Conservation (phyloP, 1,140 invertebrate species). For the Cydia fagiglandana region DNA sequence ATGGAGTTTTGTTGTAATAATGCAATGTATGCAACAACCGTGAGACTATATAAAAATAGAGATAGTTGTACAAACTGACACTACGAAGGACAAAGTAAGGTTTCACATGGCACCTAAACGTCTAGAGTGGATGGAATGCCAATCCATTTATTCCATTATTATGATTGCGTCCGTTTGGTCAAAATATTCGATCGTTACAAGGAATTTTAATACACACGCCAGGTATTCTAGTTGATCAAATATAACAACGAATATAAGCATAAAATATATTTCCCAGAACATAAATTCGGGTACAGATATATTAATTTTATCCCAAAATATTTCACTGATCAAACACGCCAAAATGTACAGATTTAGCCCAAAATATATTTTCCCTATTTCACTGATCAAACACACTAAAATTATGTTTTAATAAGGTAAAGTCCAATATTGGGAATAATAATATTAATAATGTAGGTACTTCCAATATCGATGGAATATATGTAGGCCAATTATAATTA, state of each 20-base stretch:
- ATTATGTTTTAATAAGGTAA: not conserved
- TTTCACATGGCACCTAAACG: not conserved
- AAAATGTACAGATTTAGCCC: not conserved
- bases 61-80: not conserved
- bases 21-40: too few species aligned
- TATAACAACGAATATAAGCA: not conserved
- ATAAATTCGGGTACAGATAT: not conserved
- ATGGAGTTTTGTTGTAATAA: too few species aligned
- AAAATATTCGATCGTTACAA: not conserved
- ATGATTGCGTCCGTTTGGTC: conserved; percentile 14
- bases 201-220: not conserved
- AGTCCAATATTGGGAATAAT: not conserved
- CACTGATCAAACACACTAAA: not conserved
- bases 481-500: too few species aligned
- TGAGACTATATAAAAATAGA: not conserved
- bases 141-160: conserved; percentile 24
- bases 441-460: too few species aligned
- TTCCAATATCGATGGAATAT: too few species aligned
- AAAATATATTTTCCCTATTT: not conserved
- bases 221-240: not conserved
- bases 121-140: conserved; percentile 15
- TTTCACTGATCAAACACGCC: conserved; percentile 2
- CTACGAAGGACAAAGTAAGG: not conserved
- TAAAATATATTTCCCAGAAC: not conserved
- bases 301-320: not conserved